Conservation (phyloP, 2,888 invertebrate genomes). For the Netelia melanura region DNA sequence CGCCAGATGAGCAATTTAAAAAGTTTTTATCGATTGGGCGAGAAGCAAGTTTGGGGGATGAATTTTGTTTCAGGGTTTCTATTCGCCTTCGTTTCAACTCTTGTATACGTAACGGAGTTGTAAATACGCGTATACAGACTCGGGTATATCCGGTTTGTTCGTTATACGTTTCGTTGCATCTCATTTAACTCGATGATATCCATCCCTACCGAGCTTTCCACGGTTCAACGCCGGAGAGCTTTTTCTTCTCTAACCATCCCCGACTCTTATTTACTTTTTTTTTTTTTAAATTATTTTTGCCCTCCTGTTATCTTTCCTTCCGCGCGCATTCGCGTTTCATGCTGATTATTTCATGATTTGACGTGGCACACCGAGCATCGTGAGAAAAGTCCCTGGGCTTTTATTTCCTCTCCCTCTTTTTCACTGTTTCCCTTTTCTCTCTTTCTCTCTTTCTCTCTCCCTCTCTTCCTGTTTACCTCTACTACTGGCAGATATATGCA, state of each 20-base stretch:
- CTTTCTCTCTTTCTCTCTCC: not conserved
- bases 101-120: no score
- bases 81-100: no score
- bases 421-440: not conserved
- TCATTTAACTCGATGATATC: not conserved
- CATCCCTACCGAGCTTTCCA: not conserved
- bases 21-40: no score
- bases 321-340: slow-evolving; percentile 38
- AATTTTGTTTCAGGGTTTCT: no score
- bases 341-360: slow-evolving; percentile 63
- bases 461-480: not conserved
- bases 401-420: slow-evolving; percentile 20
- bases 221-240: not conserved
- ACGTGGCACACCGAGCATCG: slow-evolving; percentile 43
- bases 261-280: no score
- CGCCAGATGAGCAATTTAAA: no score
- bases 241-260: not conserved
- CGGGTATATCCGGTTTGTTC: not conserved
- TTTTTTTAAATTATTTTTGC: no score
- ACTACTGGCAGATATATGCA: slow-evolving; percentile 3
- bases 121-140: no score
- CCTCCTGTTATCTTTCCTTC: not conserved
- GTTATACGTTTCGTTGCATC: not conserved
- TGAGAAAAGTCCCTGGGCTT: slow-evolving; percentile 27
- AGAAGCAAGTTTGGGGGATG: no score